phyloP scores from a whole-genome alignment of 92 coral and sea anemone species.

The Metridium senile region DNA sequence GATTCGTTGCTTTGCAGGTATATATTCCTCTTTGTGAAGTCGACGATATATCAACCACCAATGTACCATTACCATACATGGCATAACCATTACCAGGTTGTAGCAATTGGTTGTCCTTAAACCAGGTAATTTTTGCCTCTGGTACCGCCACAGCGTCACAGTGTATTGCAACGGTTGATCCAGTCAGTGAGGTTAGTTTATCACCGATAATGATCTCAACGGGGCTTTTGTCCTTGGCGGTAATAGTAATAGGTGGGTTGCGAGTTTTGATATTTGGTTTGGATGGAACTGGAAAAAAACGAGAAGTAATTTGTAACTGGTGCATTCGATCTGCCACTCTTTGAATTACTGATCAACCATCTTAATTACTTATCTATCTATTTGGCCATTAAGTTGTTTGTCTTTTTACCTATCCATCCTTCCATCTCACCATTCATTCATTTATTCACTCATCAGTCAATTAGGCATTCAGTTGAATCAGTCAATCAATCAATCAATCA shows the following conservation, averaged over 20 bases:
- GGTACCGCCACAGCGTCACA: constrained; percentile 52
- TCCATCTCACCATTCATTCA: neutral
- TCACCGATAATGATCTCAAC: constrained; percentile 47
- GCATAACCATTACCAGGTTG: constrained; percentile 20
- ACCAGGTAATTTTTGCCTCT: constrained; percentile 46
- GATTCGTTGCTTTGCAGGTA: constrained; percentile 22
- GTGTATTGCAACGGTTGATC: constrained; percentile 37
- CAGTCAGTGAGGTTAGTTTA: constrained; percentile 50
- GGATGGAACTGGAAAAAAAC: constrained; percentile 13
- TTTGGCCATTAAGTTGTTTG: too few relatives aligned
- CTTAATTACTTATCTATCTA: too few relatives aligned
- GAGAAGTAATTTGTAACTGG: neutral
- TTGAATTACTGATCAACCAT: too few relatives aligned
- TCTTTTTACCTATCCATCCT: neutral
- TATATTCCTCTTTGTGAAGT: constrained; percentile 11
- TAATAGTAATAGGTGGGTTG: constrained; percentile 13
- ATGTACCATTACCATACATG: constrained; percentile 37
- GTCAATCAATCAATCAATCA: neutral
- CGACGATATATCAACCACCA: constrained; percentile 18
- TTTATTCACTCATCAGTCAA: neutral
- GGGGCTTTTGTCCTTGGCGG: constrained; percentile 32
- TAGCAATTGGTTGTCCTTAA: constrained; percentile 38
- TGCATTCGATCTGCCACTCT: too few relatives aligned
- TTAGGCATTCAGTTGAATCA: neutral
- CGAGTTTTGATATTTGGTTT: constrained; percentile 18